A percentile compares a stretch with the other conserved stretches of the same genome.
Evolutionary conservation across 2,113 vertebrate species (phyloP).

Genomic region (Forbesichthys agassizii): DNA sequence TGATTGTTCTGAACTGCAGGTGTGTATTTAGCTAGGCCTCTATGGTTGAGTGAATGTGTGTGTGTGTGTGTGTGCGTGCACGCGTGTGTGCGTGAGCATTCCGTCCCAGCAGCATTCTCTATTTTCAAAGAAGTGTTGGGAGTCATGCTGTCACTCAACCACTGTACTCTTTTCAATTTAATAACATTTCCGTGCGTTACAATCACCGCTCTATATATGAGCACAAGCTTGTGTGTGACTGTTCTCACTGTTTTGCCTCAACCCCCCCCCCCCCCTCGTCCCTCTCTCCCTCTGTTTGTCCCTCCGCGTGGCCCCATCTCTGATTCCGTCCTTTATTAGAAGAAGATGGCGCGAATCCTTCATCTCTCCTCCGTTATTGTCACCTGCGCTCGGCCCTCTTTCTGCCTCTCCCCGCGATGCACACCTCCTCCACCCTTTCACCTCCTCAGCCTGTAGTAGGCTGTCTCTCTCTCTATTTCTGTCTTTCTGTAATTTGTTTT

Average conservation of each 20-base stretch:
- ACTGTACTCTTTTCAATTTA: slow-evolving; percentile 73
- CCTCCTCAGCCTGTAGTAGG: neutral
- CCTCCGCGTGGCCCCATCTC: slow-evolving; percentile 60
- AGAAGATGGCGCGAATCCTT: slow-evolving; percentile 78
- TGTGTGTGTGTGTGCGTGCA: slow-evolving; percentile 31
- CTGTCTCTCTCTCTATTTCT: slow-evolving; percentile 1
- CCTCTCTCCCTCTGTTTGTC: neutral
- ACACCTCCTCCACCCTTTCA: neutral
- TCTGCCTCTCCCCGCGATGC: slow-evolving; percentile 1
- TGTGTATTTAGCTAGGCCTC: slow-evolving; percentile 27
- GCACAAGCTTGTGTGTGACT: slow-evolving; percentile 14
- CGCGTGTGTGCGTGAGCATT: slow-evolving; percentile 7
- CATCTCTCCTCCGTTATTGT: slow-evolving; percentile 74
- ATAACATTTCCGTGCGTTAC: slow-evolving; percentile 69
- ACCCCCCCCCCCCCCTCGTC: slow-evolving; percentile 22
- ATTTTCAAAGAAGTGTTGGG: slow-evolving; percentile 56
- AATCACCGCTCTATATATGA: slow-evolving; percentile 48
- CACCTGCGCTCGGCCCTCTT: slow-evolving; percentile 26
- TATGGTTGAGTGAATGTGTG: neutral
- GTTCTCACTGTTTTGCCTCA: slow-evolving; percentile 25
- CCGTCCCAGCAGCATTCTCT: slow-evolving; percentile 50
- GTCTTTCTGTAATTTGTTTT: no score
- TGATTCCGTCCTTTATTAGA: slow-evolving; percentile 77
- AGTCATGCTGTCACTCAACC: slow-evolving; percentile 67
- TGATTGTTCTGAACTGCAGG: slow-evolving; percentile 53